Conservation (phyloP, 2,888 invertebrate species). For the Amiota mariae region DNA sequence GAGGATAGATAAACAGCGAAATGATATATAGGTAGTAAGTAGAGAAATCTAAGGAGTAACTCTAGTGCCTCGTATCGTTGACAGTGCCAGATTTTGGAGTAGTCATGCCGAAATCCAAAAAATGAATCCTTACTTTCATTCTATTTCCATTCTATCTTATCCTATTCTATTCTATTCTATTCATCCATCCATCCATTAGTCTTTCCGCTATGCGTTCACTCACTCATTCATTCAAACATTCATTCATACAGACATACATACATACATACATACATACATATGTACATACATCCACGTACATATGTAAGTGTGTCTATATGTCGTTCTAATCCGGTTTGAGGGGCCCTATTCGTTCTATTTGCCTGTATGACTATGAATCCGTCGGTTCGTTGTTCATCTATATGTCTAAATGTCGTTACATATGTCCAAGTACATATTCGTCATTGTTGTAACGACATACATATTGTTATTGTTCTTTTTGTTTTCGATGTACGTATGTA, state of each 20-base stretch:
- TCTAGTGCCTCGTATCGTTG: too few species aligned
- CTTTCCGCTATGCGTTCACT: conserved; percentile 48
- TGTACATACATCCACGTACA: neutral
- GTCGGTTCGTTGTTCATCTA: neutral
- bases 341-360: conserved; percentile 1
- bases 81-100: too few species aligned
- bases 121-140: too few species aligned
- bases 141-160: too few species aligned
- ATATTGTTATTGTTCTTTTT: conserved; percentile 16
- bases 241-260: neutral
- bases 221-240: conserved; percentile 1
- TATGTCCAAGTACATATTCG: conserved; percentile 30
- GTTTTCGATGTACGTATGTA: neutral
- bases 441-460: conserved; percentile 18
- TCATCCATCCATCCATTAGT: conserved; percentile 51
- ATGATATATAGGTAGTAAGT: too few species aligned
- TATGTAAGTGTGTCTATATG: neutral
- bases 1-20: too few species aligned
- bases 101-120: too few species aligned
- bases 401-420: conserved; percentile 30
- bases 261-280: neutral
- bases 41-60: too few species aligned
- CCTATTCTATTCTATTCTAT: too few species aligned
- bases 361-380: neutral
- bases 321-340: conserved; percentile 9